phyloP scores from a whole-genome alignment of 2,888 invertebrate species.

The Drosophila flavopinicola region DNA sequence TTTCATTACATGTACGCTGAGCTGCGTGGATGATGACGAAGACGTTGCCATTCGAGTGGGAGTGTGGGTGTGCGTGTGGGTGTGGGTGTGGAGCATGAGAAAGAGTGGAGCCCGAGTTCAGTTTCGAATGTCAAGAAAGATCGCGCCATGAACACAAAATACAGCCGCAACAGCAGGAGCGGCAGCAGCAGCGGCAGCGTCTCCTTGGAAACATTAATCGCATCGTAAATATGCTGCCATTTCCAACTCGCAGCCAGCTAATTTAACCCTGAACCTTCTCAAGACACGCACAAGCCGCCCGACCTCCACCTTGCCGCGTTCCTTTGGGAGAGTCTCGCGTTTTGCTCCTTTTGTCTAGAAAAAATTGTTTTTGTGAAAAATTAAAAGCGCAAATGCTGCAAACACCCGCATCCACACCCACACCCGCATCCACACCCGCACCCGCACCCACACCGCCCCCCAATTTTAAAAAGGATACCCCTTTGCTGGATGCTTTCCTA shows the following conservation, averaged over 20 bases:
- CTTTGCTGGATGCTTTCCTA: slow-evolving; percentile 33
- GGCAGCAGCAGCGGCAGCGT: slow-evolving; percentile 15
- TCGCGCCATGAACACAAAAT: slow-evolving; percentile 44
- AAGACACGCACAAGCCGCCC: slow-evolving; percentile 25
- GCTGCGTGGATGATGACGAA: slow-evolving; percentile 16
- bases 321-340: slow-evolving; percentile 27
- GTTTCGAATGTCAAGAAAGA: slow-evolving; percentile 72
- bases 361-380: slow-evolving; percentile 46
- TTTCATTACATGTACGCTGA: slow-evolving; percentile 65
- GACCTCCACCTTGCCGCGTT: not conserved
- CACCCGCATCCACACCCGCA: not conserved
- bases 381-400: slow-evolving; percentile 56
- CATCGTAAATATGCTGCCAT: slow-evolving; percentile 59
- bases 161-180: slow-evolving; percentile 13
- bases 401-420: not conserved
- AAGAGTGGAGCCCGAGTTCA: slow-evolving; percentile 11
- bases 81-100: slow-evolving; percentile 5
- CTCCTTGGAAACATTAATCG: slow-evolving; percentile 71
- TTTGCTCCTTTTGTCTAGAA: slow-evolving; percentile 54
- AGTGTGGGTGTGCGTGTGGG: too few relatives aligned
- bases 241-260: slow-evolving; percentile 60
- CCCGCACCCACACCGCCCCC: not conserved
- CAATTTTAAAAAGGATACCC: slow-evolving; percentile 4
- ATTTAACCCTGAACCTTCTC: slow-evolving; percentile 70
- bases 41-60: not conserved